A percentile compares a stretch with the other conserved stretches of the same genome.
Conservation (phyloP, 2,113 vertebrate species). For the Piaya cayana region DNA sequence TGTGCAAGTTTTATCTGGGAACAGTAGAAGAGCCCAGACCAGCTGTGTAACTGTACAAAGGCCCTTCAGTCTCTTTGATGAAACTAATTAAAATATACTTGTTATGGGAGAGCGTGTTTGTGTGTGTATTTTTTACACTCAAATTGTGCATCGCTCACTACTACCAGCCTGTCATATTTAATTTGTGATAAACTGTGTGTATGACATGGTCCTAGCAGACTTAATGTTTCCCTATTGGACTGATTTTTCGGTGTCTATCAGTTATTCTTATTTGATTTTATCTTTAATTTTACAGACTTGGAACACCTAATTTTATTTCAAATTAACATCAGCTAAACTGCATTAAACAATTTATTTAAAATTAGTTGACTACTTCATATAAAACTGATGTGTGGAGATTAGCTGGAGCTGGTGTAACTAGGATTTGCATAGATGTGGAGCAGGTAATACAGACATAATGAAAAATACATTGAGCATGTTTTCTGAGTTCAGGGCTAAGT, state of each 20-base stretch:
- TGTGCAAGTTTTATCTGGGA: not conserved
- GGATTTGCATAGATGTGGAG: not conserved
- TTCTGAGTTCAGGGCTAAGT: not conserved
- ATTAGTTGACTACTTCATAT: not conserved
- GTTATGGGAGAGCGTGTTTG: not conserved
- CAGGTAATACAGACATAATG: not conserved
- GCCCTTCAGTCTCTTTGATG: not conserved
- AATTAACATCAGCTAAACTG: not conserved
- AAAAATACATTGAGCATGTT: not conserved
- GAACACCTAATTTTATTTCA: not conserved
- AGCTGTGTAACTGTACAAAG: not conserved
- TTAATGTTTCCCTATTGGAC: not conserved
- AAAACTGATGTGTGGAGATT: not conserved
- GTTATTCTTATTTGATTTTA: not conserved
- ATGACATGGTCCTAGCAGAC: not conserved
- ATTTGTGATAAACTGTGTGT: not conserved
- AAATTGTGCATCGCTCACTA: not conserved
- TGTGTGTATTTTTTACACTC: not conserved
- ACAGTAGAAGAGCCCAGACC: not conserved
- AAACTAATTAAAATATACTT: not conserved
- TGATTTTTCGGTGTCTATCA: not conserved
- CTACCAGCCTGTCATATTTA: not conserved
- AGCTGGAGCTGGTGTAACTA: not conserved
- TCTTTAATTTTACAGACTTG: not conserved
- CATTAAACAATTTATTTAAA: not conserved